Conservation (phyloP, 2,888 invertebrate species). For the Eristalis tenax region DNA sequence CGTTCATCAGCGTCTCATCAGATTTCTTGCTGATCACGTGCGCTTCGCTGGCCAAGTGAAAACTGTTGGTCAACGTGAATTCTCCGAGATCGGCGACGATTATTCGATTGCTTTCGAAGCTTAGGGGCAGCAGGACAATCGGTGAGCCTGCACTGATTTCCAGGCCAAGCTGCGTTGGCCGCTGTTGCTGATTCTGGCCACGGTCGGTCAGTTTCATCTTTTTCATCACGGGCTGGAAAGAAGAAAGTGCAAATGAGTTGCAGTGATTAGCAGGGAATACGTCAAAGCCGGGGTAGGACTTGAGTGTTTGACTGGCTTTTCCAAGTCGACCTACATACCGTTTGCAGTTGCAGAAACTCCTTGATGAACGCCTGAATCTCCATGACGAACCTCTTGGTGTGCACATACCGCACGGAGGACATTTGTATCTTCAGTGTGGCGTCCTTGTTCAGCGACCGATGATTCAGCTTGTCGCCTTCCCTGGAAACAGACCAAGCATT, state of each 20-base stretch:
- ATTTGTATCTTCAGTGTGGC: conserved; percentile 85
- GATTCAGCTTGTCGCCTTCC: conserved; percentile 70
- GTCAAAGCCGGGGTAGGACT: no score
- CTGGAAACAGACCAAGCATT: conserved; percentile 41
- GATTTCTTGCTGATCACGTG: conserved; percentile 76
- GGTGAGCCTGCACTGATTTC: conserved; percentile 84
- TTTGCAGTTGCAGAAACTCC: conserved; percentile 91
- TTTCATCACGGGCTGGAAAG: conserved; percentile 78
- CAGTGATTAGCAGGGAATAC: no score
- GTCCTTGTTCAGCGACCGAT: conserved; percentile 75
- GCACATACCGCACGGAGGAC: conserved; percentile 95
- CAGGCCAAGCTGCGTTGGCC: conserved; percentile 78
- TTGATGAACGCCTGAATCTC: conserved; percentile 93
- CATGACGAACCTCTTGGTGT: conserved; percentile 95
- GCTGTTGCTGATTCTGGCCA: conserved; percentile 74
- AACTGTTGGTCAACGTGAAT: conserved; percentile 89
- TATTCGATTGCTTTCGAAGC: conserved; percentile 88
- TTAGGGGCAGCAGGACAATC: conserved; percentile 92
- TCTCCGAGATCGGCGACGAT: conserved; percentile 91
- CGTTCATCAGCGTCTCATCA: conserved; percentile 74
- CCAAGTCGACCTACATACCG: conserved; percentile 83
- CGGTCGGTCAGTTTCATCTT: conserved; percentile 78
- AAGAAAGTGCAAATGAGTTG: no score
- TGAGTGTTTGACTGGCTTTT: background rate
- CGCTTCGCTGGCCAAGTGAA: conserved; percentile 84